phyloP scores from a whole-genome alignment of 2,113 vertebrate species.

The Deroptyus accipitrinus region DNA sequence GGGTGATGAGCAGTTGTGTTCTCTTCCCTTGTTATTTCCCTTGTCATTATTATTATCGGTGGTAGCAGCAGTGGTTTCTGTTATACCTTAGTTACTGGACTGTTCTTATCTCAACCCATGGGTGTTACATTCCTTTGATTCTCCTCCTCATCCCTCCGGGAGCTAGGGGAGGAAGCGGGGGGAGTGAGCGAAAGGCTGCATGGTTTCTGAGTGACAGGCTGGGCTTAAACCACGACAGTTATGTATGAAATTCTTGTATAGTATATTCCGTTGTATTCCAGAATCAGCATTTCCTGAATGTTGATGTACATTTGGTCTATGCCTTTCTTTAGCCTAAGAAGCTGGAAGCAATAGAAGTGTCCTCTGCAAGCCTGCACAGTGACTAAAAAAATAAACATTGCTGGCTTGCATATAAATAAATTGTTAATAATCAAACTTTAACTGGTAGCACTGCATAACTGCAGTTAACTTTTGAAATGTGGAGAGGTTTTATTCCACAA shows the following conservation, averaged over 20 bases:
- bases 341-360: not conserved
- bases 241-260: not conserved
- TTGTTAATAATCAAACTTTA: not conserved
- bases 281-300: not conserved
- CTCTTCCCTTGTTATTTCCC: no score
- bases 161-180: no score
- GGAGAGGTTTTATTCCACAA: not conserved
- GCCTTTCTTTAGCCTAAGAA: not conserved
- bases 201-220: no score
- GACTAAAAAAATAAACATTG: not conserved
- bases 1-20: no score
- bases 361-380: not conserved
- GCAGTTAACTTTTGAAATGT: not conserved
- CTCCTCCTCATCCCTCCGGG: no score
- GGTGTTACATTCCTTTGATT: no score
- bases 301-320: not conserved
- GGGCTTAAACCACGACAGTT: no score
- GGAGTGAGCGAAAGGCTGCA: no score
- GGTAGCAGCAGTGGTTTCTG: no score
- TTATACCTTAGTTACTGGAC: no score
- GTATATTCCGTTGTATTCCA: not conserved
- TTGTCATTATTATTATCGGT: no score
- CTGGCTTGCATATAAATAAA: not conserved
- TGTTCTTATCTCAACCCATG: no score
- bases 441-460: not conserved